A percentile compares a stretch with the other conserved stretches of the same genome.
Evolutionary conservation across 2,797 vertebrate genomes (phyloP).

Genomic region (Mus caroli): DNA sequence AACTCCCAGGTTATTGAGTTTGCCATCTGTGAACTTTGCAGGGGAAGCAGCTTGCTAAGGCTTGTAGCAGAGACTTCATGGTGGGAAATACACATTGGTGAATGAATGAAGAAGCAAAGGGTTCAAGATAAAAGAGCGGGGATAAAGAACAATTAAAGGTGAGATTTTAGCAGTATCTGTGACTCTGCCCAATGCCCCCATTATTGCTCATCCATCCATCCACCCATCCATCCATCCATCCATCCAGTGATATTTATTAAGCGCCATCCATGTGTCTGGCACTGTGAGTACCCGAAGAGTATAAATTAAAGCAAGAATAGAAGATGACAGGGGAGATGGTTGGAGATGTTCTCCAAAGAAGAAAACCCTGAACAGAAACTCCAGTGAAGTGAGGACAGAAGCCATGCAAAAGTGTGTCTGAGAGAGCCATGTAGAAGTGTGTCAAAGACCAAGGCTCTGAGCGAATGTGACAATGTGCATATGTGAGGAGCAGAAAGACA

Average conservation of each 20-base stretch:
- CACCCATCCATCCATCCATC: too few relatives aligned
- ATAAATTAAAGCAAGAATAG: background rate
- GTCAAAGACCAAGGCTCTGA: background rate
- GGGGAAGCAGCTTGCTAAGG: background rate
- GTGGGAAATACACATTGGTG: background rate
- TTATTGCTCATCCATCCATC: background rate
- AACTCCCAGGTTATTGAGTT: constrained; percentile 13
- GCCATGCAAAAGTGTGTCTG: background rate
- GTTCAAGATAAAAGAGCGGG: background rate
- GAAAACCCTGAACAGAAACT: background rate
- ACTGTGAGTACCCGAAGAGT: background rate
- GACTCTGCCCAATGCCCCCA: background rate
- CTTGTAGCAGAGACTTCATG: background rate
- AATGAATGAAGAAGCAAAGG: background rate
- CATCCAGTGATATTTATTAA: background rate
- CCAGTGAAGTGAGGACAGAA: background rate
- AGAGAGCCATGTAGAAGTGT: background rate
- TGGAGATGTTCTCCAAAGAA: background rate
- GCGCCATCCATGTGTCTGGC: background rate
- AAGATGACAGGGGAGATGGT: background rate
- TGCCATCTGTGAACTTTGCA: background rate
- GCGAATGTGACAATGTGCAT: background rate
- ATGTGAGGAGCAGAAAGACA: constrained; percentile 5
- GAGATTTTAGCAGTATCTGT: background rate
- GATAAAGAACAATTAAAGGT: background rate